Percentiles rank a stretch among this genome's conserved stretches.
These are phyloP conservation scores for Xiphorhynchus erythropygius DNA, from an alignment of 2,797 vertebrate genomes.

Conservation along the genomic window DNA sequence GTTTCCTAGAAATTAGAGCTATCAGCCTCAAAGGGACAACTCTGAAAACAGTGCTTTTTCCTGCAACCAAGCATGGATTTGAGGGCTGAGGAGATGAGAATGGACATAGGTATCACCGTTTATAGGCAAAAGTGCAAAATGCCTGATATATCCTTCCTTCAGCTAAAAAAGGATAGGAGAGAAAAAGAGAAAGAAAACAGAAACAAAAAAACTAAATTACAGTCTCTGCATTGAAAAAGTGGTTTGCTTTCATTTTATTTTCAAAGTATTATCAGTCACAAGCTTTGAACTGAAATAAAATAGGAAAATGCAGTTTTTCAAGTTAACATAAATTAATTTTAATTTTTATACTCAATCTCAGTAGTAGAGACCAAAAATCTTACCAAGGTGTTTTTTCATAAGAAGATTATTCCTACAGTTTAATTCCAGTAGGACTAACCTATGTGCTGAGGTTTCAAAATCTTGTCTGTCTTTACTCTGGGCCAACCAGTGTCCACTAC, in stretches of 20 bases:
- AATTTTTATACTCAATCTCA: neutral
- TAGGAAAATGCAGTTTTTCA: neutral
- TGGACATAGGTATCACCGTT: neutral
- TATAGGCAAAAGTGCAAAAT: neutral
- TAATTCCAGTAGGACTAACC: neutral
- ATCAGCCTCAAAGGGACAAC: neutral
- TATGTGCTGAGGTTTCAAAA: neutral
- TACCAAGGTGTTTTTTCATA: neutral
- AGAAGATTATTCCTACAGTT: neutral
- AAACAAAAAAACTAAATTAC: neutral
- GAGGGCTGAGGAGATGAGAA: neutral
- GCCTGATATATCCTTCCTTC: neutral
- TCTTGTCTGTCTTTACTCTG: neutral
- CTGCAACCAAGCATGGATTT: neutral
- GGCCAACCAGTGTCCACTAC: neutral
- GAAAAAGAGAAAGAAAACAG: neutral
- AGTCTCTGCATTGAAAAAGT: neutral
- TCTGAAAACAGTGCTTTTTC: neutral
- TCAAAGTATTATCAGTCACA: neutral
- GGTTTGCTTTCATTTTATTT: neutral
- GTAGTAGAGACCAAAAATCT: neutral
- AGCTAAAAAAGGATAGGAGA: neutral
- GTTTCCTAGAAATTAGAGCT: constrained; percentile 3
- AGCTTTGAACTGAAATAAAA: neutral
- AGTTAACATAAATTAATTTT: neutral